Conservation (phyloP, 2,888 invertebrate species). For the Drosophila kuntzei region DNA sequence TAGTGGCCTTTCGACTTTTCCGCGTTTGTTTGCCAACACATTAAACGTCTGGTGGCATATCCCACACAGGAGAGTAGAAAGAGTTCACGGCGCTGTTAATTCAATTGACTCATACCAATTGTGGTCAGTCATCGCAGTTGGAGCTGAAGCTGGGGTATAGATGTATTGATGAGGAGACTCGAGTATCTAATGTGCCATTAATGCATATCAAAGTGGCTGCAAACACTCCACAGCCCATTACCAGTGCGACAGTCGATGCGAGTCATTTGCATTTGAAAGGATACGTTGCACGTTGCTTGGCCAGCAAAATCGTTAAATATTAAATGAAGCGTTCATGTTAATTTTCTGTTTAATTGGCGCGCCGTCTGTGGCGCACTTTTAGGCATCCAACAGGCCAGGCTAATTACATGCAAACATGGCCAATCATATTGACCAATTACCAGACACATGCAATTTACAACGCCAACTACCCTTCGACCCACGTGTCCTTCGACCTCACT, state of each 20-base stretch:
- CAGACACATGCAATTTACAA: constrained; percentile 43
- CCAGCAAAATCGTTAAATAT: constrained; percentile 83
- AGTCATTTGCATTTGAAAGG: constrained; percentile 58
- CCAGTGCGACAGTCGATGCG: constrained; percentile 50
- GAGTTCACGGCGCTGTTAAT: constrained; percentile 55
- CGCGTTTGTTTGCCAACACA: constrained; percentile 74
- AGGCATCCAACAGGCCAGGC: constrained; percentile 55
- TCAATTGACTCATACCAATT: constrained; percentile 76
- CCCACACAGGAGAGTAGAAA: neutral
- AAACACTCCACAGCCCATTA: constrained; percentile 81
- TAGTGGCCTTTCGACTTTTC: constrained; percentile 53
- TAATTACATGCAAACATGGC: constrained; percentile 81
- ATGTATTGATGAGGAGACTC: constrained; percentile 56
- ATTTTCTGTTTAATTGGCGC: constrained; percentile 86
- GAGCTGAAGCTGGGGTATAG: constrained; percentile 16
- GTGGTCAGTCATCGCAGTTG: constrained; percentile 61
- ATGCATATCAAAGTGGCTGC: constrained; percentile 81
- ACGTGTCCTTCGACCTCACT: neutral
- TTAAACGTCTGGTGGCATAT: constrained; percentile 60
- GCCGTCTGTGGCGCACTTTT: constrained; percentile 63
- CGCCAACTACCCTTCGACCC: neutral
- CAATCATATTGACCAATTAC: constrained; percentile 81
- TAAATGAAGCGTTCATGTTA: constrained; percentile 86
- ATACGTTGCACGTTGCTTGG: constrained; percentile 20
- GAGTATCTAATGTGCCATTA: constrained; percentile 80